Percentiles rank a stretch among this genome's conserved stretches.
Conservation (phyloP, 2,113 vertebrate genomes). For the Chaetorhynchus papuensis region DNA sequence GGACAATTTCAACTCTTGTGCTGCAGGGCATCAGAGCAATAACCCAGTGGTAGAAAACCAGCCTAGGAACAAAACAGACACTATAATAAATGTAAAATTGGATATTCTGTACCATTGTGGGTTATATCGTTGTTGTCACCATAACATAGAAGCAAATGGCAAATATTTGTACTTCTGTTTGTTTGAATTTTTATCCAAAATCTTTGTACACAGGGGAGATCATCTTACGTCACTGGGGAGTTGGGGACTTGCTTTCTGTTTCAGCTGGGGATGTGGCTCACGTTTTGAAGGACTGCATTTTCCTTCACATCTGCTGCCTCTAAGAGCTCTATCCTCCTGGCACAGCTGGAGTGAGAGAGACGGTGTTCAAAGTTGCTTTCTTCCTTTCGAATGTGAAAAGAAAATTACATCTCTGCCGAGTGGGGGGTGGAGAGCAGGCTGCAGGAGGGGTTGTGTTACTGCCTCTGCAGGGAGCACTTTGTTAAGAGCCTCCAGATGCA, state of each 20-base stretch:
- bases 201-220: fast-evolving
- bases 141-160: not conserved
- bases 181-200: not conserved
- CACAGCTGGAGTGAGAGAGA: not conserved
- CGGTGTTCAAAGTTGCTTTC: not conserved
- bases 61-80: not conserved
- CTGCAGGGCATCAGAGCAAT: not conserved
- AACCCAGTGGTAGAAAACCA: not conserved
- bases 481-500: not conserved
- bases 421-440: not conserved
- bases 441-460: not conserved
- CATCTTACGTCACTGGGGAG: fast-evolving
- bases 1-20: not conserved
- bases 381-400: not conserved
- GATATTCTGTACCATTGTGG: not conserved
- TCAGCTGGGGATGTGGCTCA: not conserved
- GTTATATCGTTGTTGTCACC: not conserved
- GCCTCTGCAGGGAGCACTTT: not conserved
- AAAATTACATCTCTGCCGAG: not conserved
- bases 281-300: not conserved
- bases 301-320: not conserved
- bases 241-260: not conserved
- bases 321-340: not conserved
- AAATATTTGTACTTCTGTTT: not conserved
- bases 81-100: not conserved